Evolutionary conservation across 2,113 vertebrate genomes (phyloP), one percentile per base, ranked within the genome.

Genomic region (Leptobrachium ailaonicum): DNA sequence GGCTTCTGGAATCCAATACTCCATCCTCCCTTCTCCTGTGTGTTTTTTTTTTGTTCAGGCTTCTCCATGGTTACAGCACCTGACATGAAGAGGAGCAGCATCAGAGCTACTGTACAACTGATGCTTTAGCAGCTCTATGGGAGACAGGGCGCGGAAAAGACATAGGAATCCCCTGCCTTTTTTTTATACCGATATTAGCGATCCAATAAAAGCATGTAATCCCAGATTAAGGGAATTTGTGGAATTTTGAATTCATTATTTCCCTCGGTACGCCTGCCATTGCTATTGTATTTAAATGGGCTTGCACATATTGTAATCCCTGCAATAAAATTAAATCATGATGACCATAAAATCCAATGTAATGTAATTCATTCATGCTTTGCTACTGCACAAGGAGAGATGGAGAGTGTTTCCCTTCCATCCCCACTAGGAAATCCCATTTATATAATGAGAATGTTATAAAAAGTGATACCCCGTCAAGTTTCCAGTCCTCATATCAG

Each of bases 61-160:
- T 64, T 81, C 72, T 60, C 79, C 72, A 81, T 81, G 79, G 79
- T 75, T 81, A 75, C 78, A 62, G 71, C 71, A 80, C 72, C 79
- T 75, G 79, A 81, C 64, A 75, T 56, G 14, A 50, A 68, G 53
- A 32, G 70, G 50, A 69, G 41, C 79, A 62, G 54, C 54, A 74
- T 43, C 13, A 73, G 44, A 80, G 47, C 78, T 67, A 58, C 41
- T 67, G 78, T 44, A 10, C 9, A 81, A 43, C 42, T 66, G 58
- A 13, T 54, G 62, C 54, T 70, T 56, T 41, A 41, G 20, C 12
- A 56, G 50, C 47, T 54, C 41, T 20, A 20, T 70, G 6, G 5
- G 6, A 64, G 62, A 42, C 69, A n/a, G 41, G 41, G 50, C 50
- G 71, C 53, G 41, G 58, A 44, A 68, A 50, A 32, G 75, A 69